Percentiles rank a stretch among this genome's conserved stretches.
phyloP scores from a whole-genome alignment of 2,888 invertebrate species.

The Tinea semifulvella region DNA sequence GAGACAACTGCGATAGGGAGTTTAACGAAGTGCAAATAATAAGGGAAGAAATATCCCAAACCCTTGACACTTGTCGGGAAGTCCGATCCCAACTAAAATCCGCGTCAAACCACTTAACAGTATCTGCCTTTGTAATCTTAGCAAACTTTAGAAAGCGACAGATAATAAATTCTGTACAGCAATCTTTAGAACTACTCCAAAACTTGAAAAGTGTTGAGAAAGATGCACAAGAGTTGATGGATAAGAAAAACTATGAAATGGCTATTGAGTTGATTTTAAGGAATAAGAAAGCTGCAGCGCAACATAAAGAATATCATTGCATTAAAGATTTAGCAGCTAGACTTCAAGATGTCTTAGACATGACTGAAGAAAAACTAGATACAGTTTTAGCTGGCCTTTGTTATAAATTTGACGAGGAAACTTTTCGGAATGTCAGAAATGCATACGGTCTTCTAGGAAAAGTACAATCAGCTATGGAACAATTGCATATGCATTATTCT shows the following conservation, averaged over 20 bases:
- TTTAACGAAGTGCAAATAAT: slow-evolving; percentile 80
- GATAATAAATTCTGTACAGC: slow-evolving; percentile 80
- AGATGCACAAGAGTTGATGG: slow-evolving; percentile 81
- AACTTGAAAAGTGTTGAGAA: slow-evolving; percentile 82
- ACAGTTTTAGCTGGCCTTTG: slow-evolving; percentile 82
- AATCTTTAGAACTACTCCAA: slow-evolving; percentile 68
- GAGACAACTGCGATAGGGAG: slow-evolving; percentile 86
- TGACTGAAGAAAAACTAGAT: slow-evolving; percentile 92
- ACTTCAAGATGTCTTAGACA: slow-evolving; percentile 88
- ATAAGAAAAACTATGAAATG: slow-evolving; percentile 85
- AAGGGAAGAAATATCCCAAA: slow-evolving; percentile 73
- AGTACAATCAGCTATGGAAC: slow-evolving; percentile 92
- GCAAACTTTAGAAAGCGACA: slow-evolving; percentile 92
- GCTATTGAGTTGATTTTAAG: slow-evolving; percentile 90
- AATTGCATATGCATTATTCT: slow-evolving; percentile 93
- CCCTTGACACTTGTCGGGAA: slow-evolving; percentile 75
- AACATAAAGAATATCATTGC: slow-evolving; percentile 89
- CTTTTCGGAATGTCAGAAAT: slow-evolving; percentile 84
- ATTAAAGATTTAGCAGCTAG: slow-evolving; percentile 87
- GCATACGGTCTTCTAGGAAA: slow-evolving; percentile 92
- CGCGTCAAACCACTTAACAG: slow-evolving; percentile 84
- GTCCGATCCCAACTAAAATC: slow-evolving; percentile 77
- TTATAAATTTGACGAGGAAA: slow-evolving; percentile 77
- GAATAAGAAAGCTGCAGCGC: slow-evolving; percentile 85
- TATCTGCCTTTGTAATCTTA: slow-evolving; percentile 86